These are phyloP conservation scores for Galemys pyrenaicus DNA, from an alignment of 2,113 vertebrate genomes.

Conservation along the genomic window DNA sequence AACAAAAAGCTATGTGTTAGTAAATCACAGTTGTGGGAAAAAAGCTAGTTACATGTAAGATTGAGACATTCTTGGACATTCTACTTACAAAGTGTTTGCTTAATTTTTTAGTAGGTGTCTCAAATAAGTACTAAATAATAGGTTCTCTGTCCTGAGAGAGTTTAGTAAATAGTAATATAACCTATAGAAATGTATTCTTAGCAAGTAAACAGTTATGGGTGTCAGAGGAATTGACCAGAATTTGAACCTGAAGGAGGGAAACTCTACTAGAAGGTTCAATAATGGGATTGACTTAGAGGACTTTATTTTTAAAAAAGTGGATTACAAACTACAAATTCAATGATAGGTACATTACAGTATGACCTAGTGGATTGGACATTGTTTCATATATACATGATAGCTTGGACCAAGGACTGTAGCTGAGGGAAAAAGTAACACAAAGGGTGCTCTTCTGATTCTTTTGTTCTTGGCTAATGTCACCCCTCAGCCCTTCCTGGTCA, in stretches of 20 bases:
- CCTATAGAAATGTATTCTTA: not conserved
- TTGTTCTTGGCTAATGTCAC: not conserved
- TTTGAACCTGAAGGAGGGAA: conserved; percentile 24
- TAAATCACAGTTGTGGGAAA: not conserved
- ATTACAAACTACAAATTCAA: not conserved
- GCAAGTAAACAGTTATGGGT: not conserved
- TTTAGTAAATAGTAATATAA: not conserved
- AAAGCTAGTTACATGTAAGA: not conserved
- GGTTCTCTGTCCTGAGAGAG: not conserved
- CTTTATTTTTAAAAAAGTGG: not conserved
- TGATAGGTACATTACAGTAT: not conserved
- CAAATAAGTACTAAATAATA: not conserved
- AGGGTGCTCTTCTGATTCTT: not conserved
- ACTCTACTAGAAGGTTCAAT: not conserved
- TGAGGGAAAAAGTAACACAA: not conserved
- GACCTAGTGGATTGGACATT: not conserved
- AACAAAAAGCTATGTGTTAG: not conserved
- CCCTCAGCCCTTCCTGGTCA: not conserved
- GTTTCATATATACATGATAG: not conserved
- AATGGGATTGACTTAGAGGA: not conserved
- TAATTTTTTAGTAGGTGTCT: not conserved
- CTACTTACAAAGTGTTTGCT: not conserved
- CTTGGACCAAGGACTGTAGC: not conserved
- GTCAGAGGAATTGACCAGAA: not conserved
- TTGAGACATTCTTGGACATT: not conserved